Conservation (phyloP, 1,140 invertebrate species). For the Drosophila melanica region DNA sequence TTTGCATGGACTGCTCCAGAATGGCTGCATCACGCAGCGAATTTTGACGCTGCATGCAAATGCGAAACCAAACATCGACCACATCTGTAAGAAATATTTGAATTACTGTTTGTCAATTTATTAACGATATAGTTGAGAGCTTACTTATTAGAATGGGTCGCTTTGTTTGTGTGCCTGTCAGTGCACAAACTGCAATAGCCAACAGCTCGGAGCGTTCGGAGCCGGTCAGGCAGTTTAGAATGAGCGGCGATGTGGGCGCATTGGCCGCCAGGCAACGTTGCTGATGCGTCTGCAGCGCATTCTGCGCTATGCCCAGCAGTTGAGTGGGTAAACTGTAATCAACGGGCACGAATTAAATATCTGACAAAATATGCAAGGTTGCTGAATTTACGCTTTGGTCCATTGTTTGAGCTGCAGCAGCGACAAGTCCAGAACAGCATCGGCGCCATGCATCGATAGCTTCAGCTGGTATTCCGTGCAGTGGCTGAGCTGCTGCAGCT, state of each 20-base stretch:
- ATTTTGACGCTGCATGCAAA: conserved; percentile 80
- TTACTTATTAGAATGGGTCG: conserved; percentile 80
- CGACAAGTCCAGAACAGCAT: conserved; percentile 73
- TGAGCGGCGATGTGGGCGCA: conserved; percentile 65
- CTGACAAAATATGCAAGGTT: not conserved
- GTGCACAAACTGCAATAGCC: conserved; percentile 70
- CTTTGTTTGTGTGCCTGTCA: conserved; percentile 72
- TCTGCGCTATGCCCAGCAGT: conserved; percentile 72
- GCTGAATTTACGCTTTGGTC: conserved; percentile 73
- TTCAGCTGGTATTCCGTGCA: conserved; percentile 75
- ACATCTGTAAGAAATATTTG: conserved; percentile 58
- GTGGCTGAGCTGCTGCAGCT: conserved; percentile 72
- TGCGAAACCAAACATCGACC: conserved; percentile 83
- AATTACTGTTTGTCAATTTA: not conserved
- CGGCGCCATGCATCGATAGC: conserved; percentile 76
- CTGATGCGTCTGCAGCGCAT: conserved; percentile 77
- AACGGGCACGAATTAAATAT: not conserved
- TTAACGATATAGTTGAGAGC: not conserved
- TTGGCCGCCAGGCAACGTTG: conserved; percentile 61
- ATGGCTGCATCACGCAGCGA: conserved; percentile 68
- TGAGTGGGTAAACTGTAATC: conserved; percentile 67
- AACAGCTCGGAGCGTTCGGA: conserved; percentile 81
- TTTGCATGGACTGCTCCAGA: conserved; percentile 82
- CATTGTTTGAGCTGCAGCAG: conserved; percentile 80
- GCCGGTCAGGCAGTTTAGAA: conserved; percentile 79